Base-by-base conservation (phyloP, 1,140 invertebrate genomes). In the Pseudomyrmex dendroicus region DNA sequence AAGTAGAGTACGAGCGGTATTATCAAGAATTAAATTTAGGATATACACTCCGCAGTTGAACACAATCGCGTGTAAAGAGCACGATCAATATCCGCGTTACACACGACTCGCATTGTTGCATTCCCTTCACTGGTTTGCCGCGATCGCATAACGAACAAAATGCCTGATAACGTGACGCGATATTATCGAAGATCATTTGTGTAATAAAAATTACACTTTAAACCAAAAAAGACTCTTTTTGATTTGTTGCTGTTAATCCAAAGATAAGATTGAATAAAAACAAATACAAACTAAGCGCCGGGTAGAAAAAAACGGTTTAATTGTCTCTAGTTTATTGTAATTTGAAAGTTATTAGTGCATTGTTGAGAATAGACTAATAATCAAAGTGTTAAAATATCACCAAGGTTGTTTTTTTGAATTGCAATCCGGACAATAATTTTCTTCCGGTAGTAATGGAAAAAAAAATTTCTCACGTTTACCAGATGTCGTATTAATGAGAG, bases 21-120 rank as follows among this genome's bases (percentile, higher is more conserved):
- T 77, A 77, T 77, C 63, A 46, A 77, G 73, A 67, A 52, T 67
- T 77, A 67, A 77, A 77, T 67, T 68, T 77, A 77, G 74, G 66
- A 77, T 20, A 1, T 67, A 20, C 50, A n/a, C 12, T 35, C 1
- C 56, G 17, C 20, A 1, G 35, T 35, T 35, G 35, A 44, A 46
- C 4, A 66, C 13, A 46, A 35, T 68, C 35, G 15, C 59, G 20
- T 17, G 46, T 67, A 77, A 77, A 77, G 48, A 64, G 52, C 17
- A 12, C 48, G 52, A 77, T 77, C 74, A 25, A 77, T 77, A 77
- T 54, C 17, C 50, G 74, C 50, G 35, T 68, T 67, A 63, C 50
- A 67, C 5, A 22, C 50, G 25, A 25, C 48, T 66, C 3, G 44
- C 63, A 57, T 68, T 77, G 50, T 68, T 77, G 64, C 62, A 77